A percentile compares a stretch with the other conserved stretches of the same genome.
Evolutionary conservation across 1,140 invertebrate species (phyloP).

Genomic region (Babylonia areolata): DNA sequence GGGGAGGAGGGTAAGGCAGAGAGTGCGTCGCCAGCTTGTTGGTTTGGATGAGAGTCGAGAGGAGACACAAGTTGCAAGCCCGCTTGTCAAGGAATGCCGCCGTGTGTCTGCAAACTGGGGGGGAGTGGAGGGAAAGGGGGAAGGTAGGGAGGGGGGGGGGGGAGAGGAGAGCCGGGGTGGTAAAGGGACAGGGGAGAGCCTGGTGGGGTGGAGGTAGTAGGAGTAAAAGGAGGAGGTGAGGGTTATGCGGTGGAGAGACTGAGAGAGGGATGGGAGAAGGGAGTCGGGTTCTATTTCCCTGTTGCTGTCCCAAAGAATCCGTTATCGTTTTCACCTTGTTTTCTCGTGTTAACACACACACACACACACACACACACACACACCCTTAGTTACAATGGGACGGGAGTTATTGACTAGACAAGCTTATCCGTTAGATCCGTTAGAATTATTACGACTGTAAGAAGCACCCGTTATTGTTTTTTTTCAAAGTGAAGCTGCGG

Average conservation of each 20-base stretch:
- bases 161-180: not conserved
- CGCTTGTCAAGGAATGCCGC: conserved; percentile 8
- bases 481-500: no score
- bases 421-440: no score
- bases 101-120: not conserved
- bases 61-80: not conserved
- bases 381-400: no score
- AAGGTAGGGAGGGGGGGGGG: not conserved
- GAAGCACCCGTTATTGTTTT: no score
- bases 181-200: no score
- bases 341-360: not conserved
- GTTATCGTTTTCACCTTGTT: not conserved
- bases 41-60: not conserved
- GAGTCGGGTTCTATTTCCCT: not conserved
- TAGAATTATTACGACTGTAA: no score
- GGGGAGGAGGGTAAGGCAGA: not conserved
- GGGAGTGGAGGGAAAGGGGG: not conserved
- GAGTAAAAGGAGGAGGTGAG: no score
- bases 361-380: no score
- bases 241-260: no score
- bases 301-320: not conserved
- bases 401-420: no score
- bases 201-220: no score
- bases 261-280: no score
- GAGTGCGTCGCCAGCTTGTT: not conserved